A percentile compares a stretch with the other conserved stretches of the same genome.
phyloP scores from a whole-genome alignment of 1,140 invertebrate genomes.

The Plodia interpunctella region DNA sequence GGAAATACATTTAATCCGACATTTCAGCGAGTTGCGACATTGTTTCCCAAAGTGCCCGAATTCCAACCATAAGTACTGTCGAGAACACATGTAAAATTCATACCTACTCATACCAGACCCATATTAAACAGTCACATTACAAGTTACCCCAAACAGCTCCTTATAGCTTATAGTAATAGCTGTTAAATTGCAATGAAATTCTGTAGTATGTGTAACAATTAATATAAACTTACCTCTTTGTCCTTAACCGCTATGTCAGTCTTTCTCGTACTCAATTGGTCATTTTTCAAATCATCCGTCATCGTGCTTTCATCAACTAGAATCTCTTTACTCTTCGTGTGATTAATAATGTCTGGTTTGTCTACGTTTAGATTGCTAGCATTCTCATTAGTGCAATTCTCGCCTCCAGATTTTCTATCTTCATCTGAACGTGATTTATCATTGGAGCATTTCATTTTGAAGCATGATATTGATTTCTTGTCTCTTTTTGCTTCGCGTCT shows the following conservation, averaged over 20 bases:
- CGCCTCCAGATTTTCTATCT: slow-evolving; percentile 49
- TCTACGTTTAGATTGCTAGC: slow-evolving; percentile 54
- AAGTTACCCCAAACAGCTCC: no score
- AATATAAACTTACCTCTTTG: slow-evolving; percentile 45
- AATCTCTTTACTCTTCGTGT: slow-evolving; percentile 50
- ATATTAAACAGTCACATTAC: no score
- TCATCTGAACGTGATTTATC: slow-evolving; percentile 58
- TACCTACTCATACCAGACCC: not conserved
- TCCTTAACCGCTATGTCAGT: slow-evolving; percentile 45
- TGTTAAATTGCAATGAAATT: no score
- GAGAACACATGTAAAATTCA: not conserved
- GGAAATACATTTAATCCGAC: slow-evolving; percentile 3
- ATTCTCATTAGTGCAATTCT: slow-evolving; percentile 65
- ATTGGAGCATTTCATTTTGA: slow-evolving; percentile 65
- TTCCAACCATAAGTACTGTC: not conserved
- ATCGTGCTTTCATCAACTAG: slow-evolving; percentile 53
- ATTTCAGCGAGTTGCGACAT: not conserved
- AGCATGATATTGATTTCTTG: slow-evolving; percentile 68
- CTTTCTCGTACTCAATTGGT: slow-evolving; percentile 39
- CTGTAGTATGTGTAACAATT: no score
- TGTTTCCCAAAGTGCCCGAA: not conserved
- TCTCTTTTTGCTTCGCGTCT: slow-evolving; percentile 48
- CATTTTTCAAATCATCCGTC: slow-evolving; percentile 42
- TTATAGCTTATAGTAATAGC: no score
- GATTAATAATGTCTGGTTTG: slow-evolving; percentile 61